These are phyloP conservation scores for Andrena hattorfiana DNA, from an alignment of 2,888 invertebrate species.

Conservation along the genomic window DNA sequence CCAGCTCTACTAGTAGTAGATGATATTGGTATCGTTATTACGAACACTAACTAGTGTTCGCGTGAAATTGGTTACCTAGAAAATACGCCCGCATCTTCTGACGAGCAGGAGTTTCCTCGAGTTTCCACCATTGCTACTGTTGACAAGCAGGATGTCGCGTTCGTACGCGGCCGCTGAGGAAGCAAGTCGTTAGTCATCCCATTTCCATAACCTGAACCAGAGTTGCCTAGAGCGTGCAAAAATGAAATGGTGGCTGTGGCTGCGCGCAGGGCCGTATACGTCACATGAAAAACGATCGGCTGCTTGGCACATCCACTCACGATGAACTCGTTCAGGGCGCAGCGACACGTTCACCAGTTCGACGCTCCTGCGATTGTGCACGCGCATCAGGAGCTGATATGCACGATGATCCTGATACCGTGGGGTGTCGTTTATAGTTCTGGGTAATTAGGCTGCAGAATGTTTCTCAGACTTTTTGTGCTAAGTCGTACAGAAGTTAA, in stretches of 20 bases:
- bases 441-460: conserved; percentile 1
- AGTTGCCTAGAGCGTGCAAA: conserved; percentile 65
- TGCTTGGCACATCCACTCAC: conserved; percentile 62
- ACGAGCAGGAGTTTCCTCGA: conserved; percentile 20
- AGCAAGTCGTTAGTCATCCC: conserved; percentile 66
- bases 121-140: conserved; percentile 62
- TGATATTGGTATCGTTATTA: not conserved
- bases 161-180: conserved; percentile 49
- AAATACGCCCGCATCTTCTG: not conserved
- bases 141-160: conserved; percentile 28
- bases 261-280: conserved; percentile 56
- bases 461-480: not conserved
- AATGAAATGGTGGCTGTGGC: conserved; percentile 62
- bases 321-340: conserved; percentile 67
- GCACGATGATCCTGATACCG: not conserved
- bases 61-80: not conserved
- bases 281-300: conserved; percentile 67
- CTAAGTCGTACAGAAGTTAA: not conserved
- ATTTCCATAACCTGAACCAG: conserved; percentile 79
- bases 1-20: too few relatives aligned
- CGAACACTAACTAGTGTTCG: not conserved
- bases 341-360: conserved; percentile 53
- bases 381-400: conserved; percentile 1
- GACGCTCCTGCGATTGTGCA: conserved; percentile 11
- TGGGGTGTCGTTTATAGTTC: not conserved